Conservation (phyloP, 2,797 vertebrate genomes). For the Scleropages formosus region DNA sequence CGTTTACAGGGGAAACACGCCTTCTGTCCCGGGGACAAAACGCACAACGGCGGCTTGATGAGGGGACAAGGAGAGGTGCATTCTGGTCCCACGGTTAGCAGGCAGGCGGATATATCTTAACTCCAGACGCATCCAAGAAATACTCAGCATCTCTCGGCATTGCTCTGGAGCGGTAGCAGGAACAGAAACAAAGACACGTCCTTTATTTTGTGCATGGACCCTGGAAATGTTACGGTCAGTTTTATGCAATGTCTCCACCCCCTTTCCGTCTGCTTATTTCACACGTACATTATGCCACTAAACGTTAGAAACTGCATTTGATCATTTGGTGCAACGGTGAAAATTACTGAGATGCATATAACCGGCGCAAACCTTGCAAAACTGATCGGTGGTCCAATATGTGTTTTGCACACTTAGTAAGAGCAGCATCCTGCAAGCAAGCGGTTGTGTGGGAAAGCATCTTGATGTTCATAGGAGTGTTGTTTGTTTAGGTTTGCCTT, state of each 20-base stretch:
- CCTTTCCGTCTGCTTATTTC: background rate
- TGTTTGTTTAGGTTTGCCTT: background rate
- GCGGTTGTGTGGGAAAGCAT: background rate
- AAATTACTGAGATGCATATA: background rate
- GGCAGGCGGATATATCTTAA: too few relatives aligned
- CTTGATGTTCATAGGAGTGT: background rate
- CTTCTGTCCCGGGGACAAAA: constrained; percentile 6
- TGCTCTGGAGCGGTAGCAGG: background rate
- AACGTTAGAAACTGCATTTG: too few relatives aligned
- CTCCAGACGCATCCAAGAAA: too few relatives aligned
- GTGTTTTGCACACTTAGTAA: too few relatives aligned
- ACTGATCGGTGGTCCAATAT: background rate
- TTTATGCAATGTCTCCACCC: background rate
- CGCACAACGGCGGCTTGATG: background rate
- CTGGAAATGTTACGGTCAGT: background rate
- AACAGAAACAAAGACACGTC: background rate
- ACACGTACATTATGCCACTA: background rate
- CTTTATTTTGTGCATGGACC: background rate
- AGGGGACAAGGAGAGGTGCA: background rate
- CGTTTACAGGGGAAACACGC: constrained; percentile 3
- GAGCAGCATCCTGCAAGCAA: background rate
- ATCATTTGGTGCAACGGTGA: too few relatives aligned
- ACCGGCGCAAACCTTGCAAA: background rate
- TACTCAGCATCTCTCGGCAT: too few relatives aligned
- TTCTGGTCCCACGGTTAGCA: background rate